Conservation (phyloP, 2,797 vertebrate genomes). For the Epinephelus awoara region DNA sequence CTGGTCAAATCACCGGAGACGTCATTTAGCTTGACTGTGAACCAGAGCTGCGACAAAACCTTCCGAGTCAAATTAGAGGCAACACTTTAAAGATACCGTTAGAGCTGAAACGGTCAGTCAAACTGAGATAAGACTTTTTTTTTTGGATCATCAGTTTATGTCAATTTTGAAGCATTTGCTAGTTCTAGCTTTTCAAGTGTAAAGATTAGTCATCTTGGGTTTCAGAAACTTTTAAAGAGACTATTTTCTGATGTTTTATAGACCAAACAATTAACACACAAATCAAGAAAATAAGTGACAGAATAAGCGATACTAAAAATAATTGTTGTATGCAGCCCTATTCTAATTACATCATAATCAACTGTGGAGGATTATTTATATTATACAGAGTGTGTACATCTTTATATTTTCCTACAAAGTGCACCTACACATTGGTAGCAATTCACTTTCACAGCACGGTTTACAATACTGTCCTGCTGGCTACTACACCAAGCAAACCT, state of each 20-base stretch:
- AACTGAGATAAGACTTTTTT: neutral
- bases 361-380: neutral
- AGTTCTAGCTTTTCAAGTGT: neutral
- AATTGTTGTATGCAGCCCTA: neutral
- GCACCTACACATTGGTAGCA: neutral
- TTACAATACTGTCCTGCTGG: neutral
- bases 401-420: neutral
- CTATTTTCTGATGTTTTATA: neutral
- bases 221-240: neutral
- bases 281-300: neutral
- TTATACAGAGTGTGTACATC: neutral
- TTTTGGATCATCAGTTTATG: neutral
- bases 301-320: neutral
- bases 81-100: neutral
- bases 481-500: neutral
- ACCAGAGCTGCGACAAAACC: conserved; percentile 50
- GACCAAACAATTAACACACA: neutral
- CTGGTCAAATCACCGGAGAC: conserved; percentile 63
- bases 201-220: neutral
- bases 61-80: conserved; percentile 14
- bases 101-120: neutral
- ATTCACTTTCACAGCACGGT: neutral
- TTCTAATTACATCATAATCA: neutral
- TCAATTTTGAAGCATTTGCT: neutral
- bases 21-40: conserved; percentile 72